Base-by-base conservation (phyloP, 2,888 invertebrate genomes). In the Caradrina clavipalpis region DNA sequence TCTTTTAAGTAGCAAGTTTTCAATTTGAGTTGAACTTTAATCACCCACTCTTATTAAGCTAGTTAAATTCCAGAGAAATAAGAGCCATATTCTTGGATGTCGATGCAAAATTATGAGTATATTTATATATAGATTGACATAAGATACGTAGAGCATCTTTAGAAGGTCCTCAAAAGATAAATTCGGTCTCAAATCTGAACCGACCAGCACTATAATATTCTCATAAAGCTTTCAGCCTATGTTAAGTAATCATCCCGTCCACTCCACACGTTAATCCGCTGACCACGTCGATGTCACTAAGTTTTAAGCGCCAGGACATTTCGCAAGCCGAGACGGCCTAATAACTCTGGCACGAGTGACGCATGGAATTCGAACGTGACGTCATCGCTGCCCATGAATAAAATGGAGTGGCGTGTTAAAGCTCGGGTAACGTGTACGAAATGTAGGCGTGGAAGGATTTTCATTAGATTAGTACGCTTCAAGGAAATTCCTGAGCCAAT, bases 401-500 rank as follows among this genome's bases (percentile, higher is more conserved):
- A 82, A 79, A 82, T 76, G 76, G 81, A 80, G 76, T 78, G 73
- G 78, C 75, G 80, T 80, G 82, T 82, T 82, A 83, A 84, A 80
- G 78, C 78, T 76, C 73, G 69, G 74, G 58, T 73, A 82, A 78
- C 72, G 60, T 72, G 80, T 66, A 81, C 75, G 61, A 80, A 80
- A 80, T 73, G 75, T 70, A 81, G 76, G 73, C 83, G 68, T 78
- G 80, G 69, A 83, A 78, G 75, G 81, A 83, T 83, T 83, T 83
- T 78, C 82, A 83, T 83, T 83, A 81, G 71, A 64, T 73, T 77
- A 61, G 45, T 66, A 62, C 72, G 66, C 57, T 66, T 67, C 60
- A 57, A 69, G 73, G 69, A 73, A 71, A 83, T 83, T 83, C 78
- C 62, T 54, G 51, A 22, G 71, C 59, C 78, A 81, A 83, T 83